Evolutionary conservation across 2,888 invertebrate species (phyloP), one percentile per base, ranked within the genome.

Genomic region (Dasypogon diadema): DNA sequence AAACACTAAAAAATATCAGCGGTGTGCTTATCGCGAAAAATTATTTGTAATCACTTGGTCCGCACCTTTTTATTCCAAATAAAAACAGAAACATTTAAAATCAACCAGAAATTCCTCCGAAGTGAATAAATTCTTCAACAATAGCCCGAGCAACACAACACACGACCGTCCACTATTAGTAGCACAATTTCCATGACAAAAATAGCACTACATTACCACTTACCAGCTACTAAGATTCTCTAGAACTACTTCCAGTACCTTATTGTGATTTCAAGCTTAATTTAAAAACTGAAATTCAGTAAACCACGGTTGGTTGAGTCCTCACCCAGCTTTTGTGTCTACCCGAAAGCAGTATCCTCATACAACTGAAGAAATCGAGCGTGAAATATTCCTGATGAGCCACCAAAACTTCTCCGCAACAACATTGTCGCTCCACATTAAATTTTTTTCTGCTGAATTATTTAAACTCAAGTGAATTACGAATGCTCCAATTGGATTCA

Each of bases 281-380:
- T 65, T 1, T 46, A 46, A 42, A 24, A 22, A 14, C 8, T 46
- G 21, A 46, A 37, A 22, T 65, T 48, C 46, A 24, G 65, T 65
- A 65, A 65, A 65, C 16, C 65, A 65, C 65, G 65, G 65, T 65
- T 37, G n/a, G 65, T 8, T 65, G 46, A 24, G 65, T 65, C 65
- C 65, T 65, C 65, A 65, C 65, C 65, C 65, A 65, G 65, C 48
- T 65, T 65, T 65, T 65, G 65, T 65, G 65, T n/a, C 46, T 22
- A n/a, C n/a, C 42, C 12, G 22, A 37, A 42, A 21, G 37, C 30
- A 18, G 63, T 37, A 24, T 65, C 65, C 46, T 65, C 65, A 42
- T 46, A 65, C 46, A 65, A 65, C 48, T 48, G 65, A 65, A 65
- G 48, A 65, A 65, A 65, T 65, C 65, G 65, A 65, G 37, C 65